Percentiles rank a stretch among this genome's conserved stretches.
These are phyloP conservation scores for Nothocercus julius DNA, from an alignment of 2,113 vertebrate genomes.

Conservation along the genomic window DNA sequence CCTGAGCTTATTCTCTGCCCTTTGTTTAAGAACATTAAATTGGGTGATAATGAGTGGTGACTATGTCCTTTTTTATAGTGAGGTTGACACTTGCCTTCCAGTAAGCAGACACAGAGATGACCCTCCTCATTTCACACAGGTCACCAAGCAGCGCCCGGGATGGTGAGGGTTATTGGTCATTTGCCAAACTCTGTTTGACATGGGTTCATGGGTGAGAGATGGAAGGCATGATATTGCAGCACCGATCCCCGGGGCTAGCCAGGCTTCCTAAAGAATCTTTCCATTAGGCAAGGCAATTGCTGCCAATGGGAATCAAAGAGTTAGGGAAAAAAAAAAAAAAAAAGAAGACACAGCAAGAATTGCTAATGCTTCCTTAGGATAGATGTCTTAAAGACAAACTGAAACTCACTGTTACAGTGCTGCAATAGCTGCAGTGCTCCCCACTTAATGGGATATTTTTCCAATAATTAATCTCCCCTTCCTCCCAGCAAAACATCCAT, in stretches of 20 bases:
- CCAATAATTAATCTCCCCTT: neutral
- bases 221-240: conserved; percentile 52
- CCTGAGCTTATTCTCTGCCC: neutral
- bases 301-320: neutral
- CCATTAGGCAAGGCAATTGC: conserved; percentile 25
- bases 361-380: conserved; percentile 23
- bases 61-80: conserved; percentile 23
- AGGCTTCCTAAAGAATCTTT: conserved; percentile 23
- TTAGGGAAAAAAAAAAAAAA: neutral
- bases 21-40: conserved; percentile 53
- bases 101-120: conserved; percentile 57
- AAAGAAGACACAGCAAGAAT: conserved; percentile 1
- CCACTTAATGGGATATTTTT: neutral
- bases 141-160: conserved; percentile 48
- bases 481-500: neutral
- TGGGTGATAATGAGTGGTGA: conserved; percentile 50
- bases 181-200: conserved; percentile 66
- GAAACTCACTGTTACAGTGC: conserved; percentile 1
- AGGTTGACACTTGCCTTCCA: conserved; percentile 52
- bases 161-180: conserved; percentile 53
- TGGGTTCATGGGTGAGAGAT: conserved; percentile 59
- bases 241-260: conserved; percentile 10
- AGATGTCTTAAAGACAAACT: conserved; percentile 21
- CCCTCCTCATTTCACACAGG: conserved; percentile 57
- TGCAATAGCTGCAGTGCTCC: neutral